These are phyloP conservation scores for Eueides isabella DNA, from an alignment of 1,140 invertebrate species.

Conservation along the genomic window DNA sequence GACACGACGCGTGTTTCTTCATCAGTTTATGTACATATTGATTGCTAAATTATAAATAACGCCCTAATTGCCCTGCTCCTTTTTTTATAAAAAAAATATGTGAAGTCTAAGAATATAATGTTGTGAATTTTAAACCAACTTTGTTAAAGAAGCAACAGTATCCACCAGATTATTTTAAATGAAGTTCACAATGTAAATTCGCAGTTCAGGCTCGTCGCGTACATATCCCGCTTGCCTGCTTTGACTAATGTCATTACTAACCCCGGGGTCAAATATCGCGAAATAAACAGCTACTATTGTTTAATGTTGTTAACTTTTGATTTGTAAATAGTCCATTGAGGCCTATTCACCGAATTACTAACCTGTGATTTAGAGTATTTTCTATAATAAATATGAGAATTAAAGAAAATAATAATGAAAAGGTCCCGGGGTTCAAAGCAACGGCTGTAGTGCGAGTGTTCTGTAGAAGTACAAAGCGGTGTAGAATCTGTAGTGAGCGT, in stretches of 20 bases:
- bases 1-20: background rate
- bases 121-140: background rate
- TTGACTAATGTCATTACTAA: background rate
- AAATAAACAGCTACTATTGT: background rate
- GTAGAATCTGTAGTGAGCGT: slow-evolving; percentile 38
- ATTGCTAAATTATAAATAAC: background rate
- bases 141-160: background rate
- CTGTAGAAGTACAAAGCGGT: slow-evolving; percentile 67
- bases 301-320: background rate
- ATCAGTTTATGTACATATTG: background rate
- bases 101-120: background rate
- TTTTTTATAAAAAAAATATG: background rate
- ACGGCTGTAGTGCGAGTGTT: slow-evolving; percentile 46
- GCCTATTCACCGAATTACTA: slow-evolving; percentile 37
- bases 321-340: slow-evolving; percentile 16
- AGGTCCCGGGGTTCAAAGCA: slow-evolving; percentile 1
- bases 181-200: background rate
- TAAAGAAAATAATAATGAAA: background rate
- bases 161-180: background rate
- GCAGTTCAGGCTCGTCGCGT: background rate
- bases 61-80: background rate
- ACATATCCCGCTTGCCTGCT: slow-evolving; percentile 22
- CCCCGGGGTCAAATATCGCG: background rate
- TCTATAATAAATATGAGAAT: slow-evolving; percentile 1
- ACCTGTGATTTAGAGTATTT: slow-evolving; percentile 36